Conservation (phyloP, 2,113 vertebrate genomes). For the Mobula hypostoma region DNA sequence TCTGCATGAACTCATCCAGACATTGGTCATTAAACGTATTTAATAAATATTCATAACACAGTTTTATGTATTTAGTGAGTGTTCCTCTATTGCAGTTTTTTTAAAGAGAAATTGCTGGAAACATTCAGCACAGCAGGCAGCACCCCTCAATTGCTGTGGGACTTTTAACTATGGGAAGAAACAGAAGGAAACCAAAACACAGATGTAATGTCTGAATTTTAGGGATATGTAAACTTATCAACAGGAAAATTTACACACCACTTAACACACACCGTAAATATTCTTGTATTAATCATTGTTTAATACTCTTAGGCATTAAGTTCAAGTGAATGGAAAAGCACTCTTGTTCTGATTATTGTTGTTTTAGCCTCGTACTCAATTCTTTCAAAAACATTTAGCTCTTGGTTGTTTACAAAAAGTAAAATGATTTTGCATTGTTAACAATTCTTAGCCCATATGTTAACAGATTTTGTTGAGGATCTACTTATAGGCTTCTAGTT, state of each 20-base stretch:
- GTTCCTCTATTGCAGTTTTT: too few relatives aligned
- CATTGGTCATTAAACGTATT: too few relatives aligned
- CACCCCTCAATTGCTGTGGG: background rate
- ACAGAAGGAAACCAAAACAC: background rate
- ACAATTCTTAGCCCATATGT: background rate
- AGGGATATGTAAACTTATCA: background rate
- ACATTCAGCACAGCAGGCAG: background rate
- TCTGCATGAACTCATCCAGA: background rate
- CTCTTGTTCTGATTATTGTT: background rate
- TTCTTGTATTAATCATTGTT: background rate
- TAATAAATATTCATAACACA: too few relatives aligned
- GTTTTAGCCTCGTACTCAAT: background rate
- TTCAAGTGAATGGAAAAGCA: background rate
- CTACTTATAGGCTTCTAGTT: background rate
- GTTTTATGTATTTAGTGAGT: too few relatives aligned
- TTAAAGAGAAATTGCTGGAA: too few relatives aligned
- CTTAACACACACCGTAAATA: background rate
- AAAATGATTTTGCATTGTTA: background rate
- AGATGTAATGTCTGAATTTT: too few relatives aligned
- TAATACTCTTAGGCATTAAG: background rate
- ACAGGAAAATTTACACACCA: background rate
- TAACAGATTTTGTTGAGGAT: background rate
- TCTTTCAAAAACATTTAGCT: background rate
- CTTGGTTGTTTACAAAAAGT: background rate
- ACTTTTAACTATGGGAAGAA: background rate